Evolutionary conservation across 2,888 invertebrate genomes (phyloP).

Genomic region (Chydorus sphaericus): DNA sequence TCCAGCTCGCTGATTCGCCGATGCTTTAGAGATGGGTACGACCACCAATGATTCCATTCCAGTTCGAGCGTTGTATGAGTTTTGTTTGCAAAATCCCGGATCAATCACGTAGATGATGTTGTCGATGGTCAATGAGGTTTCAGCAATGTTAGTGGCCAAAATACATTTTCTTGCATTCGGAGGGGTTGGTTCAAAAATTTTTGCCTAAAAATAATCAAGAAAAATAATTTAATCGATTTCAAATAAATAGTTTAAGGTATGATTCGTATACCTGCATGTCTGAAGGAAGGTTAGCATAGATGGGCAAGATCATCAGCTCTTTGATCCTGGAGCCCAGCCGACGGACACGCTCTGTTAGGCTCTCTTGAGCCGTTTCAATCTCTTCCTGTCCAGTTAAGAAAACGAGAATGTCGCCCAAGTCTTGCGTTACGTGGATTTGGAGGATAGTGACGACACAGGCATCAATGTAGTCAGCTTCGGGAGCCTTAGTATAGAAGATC

Average conservation of each 20-base stretch:
- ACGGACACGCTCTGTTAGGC: constrained; percentile 76
- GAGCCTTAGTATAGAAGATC: constrained; percentile 97
- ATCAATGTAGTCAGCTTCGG: constrained; percentile 97
- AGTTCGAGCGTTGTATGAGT: constrained; percentile 90
- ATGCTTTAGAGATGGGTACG: constrained; percentile 95
- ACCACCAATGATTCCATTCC: constrained; percentile 98
- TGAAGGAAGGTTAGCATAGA: constrained; percentile 95
- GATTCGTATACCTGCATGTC: constrained; percentile 65
- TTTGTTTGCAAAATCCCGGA: constrained; percentile 98
- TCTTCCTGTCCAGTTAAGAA: constrained; percentile 89
- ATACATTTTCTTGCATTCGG: constrained; percentile 82
- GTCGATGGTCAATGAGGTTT: constrained; percentile 96
- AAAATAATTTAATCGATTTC: neutral
- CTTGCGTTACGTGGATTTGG: constrained; percentile 94
- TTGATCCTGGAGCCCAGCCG: constrained; percentile 83
- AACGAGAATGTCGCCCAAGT: constrained; percentile 79
- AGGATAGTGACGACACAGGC: constrained; percentile 93
- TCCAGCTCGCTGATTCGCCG: constrained; percentile 94
- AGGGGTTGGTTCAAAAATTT: constrained; percentile 96
- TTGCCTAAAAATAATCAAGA: constrained; percentile 37
- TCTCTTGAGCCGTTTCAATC: constrained; percentile 78
- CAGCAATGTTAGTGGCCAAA: constrained; percentile 96
- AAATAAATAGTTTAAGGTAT: no score
- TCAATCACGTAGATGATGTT: constrained; percentile 98
- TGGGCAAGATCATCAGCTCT: constrained; percentile 83